These are phyloP conservation scores for Alcis repandata DNA, from an alignment of 2,888 invertebrate genomes.

Conservation along the genomic window DNA sequence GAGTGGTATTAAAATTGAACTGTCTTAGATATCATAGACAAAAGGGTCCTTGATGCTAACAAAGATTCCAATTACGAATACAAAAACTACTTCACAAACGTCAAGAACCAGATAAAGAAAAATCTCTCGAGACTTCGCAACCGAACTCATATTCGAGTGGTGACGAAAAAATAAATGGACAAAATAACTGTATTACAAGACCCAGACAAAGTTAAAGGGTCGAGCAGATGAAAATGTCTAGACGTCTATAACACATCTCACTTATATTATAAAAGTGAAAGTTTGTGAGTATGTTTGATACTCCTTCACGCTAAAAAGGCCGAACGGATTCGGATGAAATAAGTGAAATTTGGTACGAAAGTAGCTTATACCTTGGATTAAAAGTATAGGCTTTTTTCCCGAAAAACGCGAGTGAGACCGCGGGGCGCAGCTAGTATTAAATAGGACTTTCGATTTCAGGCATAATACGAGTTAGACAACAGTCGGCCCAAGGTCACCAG, in stretches of 20 bases:
- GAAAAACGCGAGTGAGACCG: too few species aligned
- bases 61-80: not conserved
- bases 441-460: slow-evolving; percentile 61
- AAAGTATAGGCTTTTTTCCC: too few species aligned
- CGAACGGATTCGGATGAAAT: too few species aligned
- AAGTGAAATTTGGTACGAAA: too few species aligned
- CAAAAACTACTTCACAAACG: not conserved
- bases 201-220: slow-evolving; percentile 42
- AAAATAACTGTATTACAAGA: slow-evolving; percentile 11
- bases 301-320: too few species aligned
- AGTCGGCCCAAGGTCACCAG: slow-evolving; percentile 63
- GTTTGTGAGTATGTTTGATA: too few species aligned
- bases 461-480: slow-evolving; percentile 46
- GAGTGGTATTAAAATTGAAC: too few species aligned
- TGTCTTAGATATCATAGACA: too few species aligned
- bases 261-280: too few species aligned
- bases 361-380: too few species aligned
- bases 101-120: not conserved
- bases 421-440: too few species aligned
- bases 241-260: slow-evolving; percentile 10
- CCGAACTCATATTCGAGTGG: not conserved
- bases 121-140: slow-evolving; percentile 7
- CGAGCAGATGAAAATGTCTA: slow-evolving; percentile 48
- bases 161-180: not conserved
- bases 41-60: too few species aligned